phyloP scores from a whole-genome alignment of 1,140 invertebrate species.

The Acromyrmex heyeri region DNA sequence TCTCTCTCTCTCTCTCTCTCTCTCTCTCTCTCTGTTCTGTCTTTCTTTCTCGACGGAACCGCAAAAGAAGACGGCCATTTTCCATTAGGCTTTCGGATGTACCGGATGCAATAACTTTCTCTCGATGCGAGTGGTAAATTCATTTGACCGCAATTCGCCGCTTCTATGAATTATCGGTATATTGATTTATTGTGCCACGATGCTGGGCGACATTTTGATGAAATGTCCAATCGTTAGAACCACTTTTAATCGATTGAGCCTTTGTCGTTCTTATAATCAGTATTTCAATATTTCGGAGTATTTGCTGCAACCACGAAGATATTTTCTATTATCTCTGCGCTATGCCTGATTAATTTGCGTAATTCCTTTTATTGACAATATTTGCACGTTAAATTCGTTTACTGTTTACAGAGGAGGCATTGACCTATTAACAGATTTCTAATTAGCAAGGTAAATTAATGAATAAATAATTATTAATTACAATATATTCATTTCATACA shows the following conservation, averaged over 20 bases:
- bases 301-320: slow-evolving; percentile 1
- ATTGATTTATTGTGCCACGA: slow-evolving; percentile 20
- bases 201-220: slow-evolving; percentile 3
- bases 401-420: slow-evolving; percentile 36
- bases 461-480: slow-evolving; percentile 60
- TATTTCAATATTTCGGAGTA: not conserved
- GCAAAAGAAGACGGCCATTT: slow-evolving; percentile 48
- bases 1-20: not conserved
- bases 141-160: slow-evolving; percentile 61
- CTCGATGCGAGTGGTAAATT: slow-evolving; percentile 39
- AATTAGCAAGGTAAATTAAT: slow-evolving; percentile 58
- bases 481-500: slow-evolving; percentile 13
- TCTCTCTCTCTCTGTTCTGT: not conserved
- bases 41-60: not conserved
- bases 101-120: slow-evolving; percentile 43
- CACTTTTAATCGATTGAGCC: not conserved
- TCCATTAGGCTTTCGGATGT: slow-evolving; percentile 53
- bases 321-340: slow-evolving; percentile 4
- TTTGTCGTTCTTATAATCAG: not conserved
- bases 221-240: slow-evolving; percentile 12
- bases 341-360: slow-evolving; percentile 30
- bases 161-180: slow-evolving; percentile 23
- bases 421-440: slow-evolving; percentile 59
- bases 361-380: slow-evolving; percentile 43
- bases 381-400: slow-evolving; percentile 23